Conservation (phyloP, 23 tunicate genomes). For the Oikopleura dioica region DNA sequence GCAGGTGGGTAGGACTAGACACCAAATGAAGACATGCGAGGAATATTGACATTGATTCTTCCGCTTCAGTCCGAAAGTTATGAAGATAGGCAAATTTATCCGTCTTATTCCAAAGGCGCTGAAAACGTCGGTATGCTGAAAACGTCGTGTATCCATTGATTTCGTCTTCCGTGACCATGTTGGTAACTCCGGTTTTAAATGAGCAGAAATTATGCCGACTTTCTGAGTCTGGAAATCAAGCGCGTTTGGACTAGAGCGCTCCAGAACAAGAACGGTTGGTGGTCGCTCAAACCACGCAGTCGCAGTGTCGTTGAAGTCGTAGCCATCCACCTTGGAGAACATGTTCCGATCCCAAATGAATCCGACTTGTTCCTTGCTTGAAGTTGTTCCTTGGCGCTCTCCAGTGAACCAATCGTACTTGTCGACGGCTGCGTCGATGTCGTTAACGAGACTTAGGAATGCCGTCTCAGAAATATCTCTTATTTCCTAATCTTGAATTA, state of each 20-base stretch:
- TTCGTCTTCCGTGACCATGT: conserved; percentile 1
- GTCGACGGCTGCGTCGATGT: conserved; percentile 8
- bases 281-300: no score
- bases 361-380: background rate
- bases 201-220: background rate
- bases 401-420: background rate
- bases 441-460: conserved; percentile 21
- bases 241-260: background rate
- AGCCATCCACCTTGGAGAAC: background rate
- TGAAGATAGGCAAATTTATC: no score
- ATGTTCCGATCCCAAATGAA: background rate
- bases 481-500: conserved; percentile 33
- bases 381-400: background rate
- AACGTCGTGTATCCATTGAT: conserved; percentile 13
- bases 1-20: no score
- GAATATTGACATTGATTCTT: no score
- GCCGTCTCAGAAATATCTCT: conserved; percentile 27
- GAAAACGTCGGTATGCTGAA: conserved; percentile 39
- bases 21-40: no score
- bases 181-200: background rate
- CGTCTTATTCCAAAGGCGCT: no score
- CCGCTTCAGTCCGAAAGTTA: no score
- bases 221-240: background rate
- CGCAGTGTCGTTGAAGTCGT: no score
- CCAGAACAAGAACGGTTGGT: background rate